A percentile compares a stretch with the other conserved stretches of the same genome.
phyloP scores from a whole-genome alignment of 2,113 vertebrate species.

The Rhinogobius similis region DNA sequence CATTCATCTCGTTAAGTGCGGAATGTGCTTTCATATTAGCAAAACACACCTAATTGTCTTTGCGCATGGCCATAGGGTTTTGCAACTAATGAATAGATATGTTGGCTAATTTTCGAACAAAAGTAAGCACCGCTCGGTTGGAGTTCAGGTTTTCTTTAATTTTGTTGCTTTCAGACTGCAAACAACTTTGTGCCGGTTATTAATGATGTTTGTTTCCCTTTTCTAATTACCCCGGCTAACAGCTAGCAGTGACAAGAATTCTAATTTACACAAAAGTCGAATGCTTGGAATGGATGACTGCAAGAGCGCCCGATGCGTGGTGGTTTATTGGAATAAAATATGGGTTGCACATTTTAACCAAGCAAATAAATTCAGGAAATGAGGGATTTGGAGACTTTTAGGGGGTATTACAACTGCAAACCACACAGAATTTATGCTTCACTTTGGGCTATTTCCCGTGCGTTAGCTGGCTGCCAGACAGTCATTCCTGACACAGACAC shows the following conservation, averaged over 20 bases:
- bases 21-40: neutral
- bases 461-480: constrained; percentile 8
- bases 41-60: neutral
- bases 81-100: neutral
- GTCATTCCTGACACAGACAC: constrained; percentile 8
- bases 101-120: neutral
- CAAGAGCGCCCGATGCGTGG: neutral
- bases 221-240: constrained; percentile 7
- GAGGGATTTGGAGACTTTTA: constrained; percentile 1
- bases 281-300: neutral
- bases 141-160: constrained; percentile 9
- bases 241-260: constrained; percentile 10
- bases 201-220: constrained; percentile 7
- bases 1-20: neutral
- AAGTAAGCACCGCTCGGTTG: neutral
- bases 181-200: constrained; percentile 15
- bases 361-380: constrained; percentile 10
- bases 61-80: neutral
- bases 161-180: constrained; percentile 4
- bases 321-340: neutral
- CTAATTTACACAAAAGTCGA: neutral
- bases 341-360: neutral
- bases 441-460: constrained; percentile 12
- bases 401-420: constrained; percentile 7
- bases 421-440: neutral